phyloP scores from a whole-genome alignment of 2,888 invertebrate genomes.

The Lysandra bellargus region DNA sequence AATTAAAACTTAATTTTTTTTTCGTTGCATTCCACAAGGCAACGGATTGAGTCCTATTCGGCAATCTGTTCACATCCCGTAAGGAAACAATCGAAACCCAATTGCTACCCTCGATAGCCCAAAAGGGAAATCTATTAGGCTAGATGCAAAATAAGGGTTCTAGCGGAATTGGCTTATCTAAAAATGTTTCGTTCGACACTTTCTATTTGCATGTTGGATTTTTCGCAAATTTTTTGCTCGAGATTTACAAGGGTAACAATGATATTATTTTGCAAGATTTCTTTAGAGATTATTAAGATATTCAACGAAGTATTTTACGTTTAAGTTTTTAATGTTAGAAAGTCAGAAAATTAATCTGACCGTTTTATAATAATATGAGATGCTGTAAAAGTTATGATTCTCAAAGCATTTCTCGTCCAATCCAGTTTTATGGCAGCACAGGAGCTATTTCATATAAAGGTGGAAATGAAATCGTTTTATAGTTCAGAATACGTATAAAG shows the following conservation, averaged over 20 bases:
- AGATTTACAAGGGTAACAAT: not conserved
- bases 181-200: conserved; percentile 23
- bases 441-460: conserved; percentile 33
- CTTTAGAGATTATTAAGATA: too few relatives aligned
- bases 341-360: conserved; percentile 17
- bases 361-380: conserved; percentile 24
- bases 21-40: conserved; percentile 32
- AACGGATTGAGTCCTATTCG: not conserved
- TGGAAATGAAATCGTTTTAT: conserved; percentile 35
- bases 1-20: not conserved
- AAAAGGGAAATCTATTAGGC: conserved; percentile 39
- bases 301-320: not conserved
- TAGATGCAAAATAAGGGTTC: conserved; percentile 33
- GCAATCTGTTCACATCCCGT: conserved; percentile 19
- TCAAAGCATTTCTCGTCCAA: conserved; percentile 28
- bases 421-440: conserved; percentile 29
- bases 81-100: conserved; percentile 27
- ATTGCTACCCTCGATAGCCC: conserved; percentile 38
- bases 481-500: conserved; percentile 30
- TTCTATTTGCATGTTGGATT: conserved; percentile 23
- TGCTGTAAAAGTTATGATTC: conserved; percentile 33
- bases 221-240: not conserved
- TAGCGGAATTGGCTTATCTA: conserved; percentile 32
- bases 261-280: not conserved
- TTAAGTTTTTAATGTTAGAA: not conserved